Conservation (phyloP, 92 coral and sea anemone species). For the Bergia puertoricense region DNA sequence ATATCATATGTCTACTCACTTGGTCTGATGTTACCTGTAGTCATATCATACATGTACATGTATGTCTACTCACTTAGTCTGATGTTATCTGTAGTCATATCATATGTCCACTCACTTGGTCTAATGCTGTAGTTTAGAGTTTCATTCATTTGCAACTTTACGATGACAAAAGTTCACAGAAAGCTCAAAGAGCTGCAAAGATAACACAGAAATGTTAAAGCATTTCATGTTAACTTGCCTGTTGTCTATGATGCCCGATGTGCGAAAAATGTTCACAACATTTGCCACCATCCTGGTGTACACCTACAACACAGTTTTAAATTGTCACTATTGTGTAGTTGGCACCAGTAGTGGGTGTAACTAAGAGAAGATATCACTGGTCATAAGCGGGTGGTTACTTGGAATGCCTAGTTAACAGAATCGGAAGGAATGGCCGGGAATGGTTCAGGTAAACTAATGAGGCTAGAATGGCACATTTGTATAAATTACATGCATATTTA, state of each 20-base stretch:
- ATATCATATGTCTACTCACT: too few species aligned
- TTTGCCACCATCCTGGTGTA: conserved; percentile 79
- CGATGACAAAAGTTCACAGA: too few species aligned
- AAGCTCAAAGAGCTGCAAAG: too few species aligned
- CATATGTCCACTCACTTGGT: too few species aligned
- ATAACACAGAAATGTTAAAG: neutral
- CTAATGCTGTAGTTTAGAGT: too few species aligned
- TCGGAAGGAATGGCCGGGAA: neutral
- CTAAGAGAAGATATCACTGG: neutral
- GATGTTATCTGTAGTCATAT: too few species aligned
- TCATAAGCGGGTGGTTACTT: neutral
- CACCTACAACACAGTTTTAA: conserved; percentile 44
- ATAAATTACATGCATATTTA: too few species aligned
- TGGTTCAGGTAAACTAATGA: neutral
- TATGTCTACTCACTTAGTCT: too few species aligned
- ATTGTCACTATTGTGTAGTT: neutral
- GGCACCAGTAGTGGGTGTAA: neutral
- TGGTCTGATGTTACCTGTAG: too few species aligned
- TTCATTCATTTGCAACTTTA: too few species aligned
- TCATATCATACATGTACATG: too few species aligned
- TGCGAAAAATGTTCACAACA: conserved; percentile 66
- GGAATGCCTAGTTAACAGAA: neutral
- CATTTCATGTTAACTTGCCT: conserved; percentile 39
- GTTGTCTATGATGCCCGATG: conserved; percentile 50
- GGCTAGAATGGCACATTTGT: neutral